phyloP scores from a whole-genome alignment of 2,888 invertebrate genomes.

The Furcula furcula region DNA sequence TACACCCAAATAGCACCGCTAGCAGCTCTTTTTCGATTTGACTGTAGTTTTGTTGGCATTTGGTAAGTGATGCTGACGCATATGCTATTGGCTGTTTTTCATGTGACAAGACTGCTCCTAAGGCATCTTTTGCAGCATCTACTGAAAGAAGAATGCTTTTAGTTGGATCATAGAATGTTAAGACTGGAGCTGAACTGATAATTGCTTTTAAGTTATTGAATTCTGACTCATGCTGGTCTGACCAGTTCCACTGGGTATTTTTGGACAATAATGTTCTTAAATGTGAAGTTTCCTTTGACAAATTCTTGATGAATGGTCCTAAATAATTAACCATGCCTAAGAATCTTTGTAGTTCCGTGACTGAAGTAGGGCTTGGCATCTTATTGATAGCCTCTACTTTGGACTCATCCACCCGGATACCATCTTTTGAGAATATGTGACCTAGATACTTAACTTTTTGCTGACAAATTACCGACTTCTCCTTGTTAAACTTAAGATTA shows the following conservation, averaged over 20 bases:
- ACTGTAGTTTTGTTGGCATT: constrained; percentile 19
- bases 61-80: background rate
- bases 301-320: background rate
- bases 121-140: background rate
- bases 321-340: constrained; percentile 1
- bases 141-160: background rate
- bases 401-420: background rate
- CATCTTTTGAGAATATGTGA: constrained; percentile 2
- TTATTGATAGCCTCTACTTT: background rate
- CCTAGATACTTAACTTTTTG: constrained; percentile 16
- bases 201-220: background rate
- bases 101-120: constrained; percentile 2
- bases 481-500: constrained; percentile 17
- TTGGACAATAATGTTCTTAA: background rate
- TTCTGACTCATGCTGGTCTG: background rate
- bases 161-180: background rate
- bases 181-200: background rate
- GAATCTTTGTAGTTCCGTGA: background rate
- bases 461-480: constrained; percentile 16
- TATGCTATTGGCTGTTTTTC: constrained; percentile 1
- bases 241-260: background rate
- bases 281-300: background rate
- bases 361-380: background rate
- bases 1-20: constrained; percentile 23
- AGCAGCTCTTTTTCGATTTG: constrained; percentile 34